A percentile compares a stretch with the other conserved stretches of the same genome.
Evolutionary conservation across 2,113 vertebrate genomes (phyloP).

Genomic region (Bombycilla garrulus): DNA sequence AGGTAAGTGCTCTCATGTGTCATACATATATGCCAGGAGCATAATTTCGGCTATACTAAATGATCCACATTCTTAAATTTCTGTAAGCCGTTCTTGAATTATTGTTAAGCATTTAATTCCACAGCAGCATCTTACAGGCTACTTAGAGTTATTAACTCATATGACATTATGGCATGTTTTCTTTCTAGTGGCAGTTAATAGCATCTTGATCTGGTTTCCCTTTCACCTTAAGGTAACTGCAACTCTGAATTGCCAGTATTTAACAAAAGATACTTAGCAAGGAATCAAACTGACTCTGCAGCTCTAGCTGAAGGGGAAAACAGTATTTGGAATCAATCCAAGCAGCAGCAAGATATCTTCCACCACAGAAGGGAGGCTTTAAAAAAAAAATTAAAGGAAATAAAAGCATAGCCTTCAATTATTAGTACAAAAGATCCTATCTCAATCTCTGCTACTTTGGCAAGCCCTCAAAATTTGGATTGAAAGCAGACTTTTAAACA

Average conservation of each 20-base stretch:
- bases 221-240: conserved; percentile 65
- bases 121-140: conserved; percentile 69
- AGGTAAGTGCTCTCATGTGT: conserved; percentile 82
- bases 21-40: conserved; percentile 75
- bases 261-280: conserved; percentile 63
- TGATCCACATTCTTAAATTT: conserved; percentile 77
- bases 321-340: conserved; percentile 33
- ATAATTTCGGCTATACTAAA: conserved; percentile 75
- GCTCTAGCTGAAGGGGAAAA: conserved; percentile 49
- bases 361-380: conserved; percentile 38
- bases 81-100: conserved; percentile 76
- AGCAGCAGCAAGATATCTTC: conserved; percentile 58
- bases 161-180: conserved; percentile 70
- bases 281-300: conserved; percentile 56
- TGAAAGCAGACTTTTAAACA: conserved; percentile 58
- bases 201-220: conserved; percentile 65
- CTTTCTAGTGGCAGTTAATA: conserved; percentile 70
- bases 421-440: conserved; percentile 55
- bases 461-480: conserved; percentile 58
- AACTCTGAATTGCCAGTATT: conserved; percentile 53
- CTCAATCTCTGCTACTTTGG: conserved; percentile 46
- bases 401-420: conserved; percentile 50
- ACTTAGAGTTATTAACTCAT: conserved; percentile 78
- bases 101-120: conserved; percentile 81
- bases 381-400: conserved; percentile 28